Percentiles rank a stretch among this genome's conserved stretches.
Conservation (phyloP, 2,113 vertebrate species). For the Pteronura brasiliensis region DNA sequence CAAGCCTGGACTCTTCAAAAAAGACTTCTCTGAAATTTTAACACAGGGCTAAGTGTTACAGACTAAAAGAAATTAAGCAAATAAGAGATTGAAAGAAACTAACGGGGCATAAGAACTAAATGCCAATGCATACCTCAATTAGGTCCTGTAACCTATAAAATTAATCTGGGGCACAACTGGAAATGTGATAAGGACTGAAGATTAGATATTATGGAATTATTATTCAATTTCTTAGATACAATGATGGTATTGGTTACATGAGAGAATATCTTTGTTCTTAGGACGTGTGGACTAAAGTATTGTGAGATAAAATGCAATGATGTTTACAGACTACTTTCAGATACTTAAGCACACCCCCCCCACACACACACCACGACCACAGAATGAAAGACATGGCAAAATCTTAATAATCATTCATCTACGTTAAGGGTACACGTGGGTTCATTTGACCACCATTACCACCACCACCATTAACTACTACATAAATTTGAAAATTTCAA, state of each 20-base stretch:
- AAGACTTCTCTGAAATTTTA: background rate
- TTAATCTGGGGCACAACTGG: background rate
- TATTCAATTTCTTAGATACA: background rate
- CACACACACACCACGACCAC: background rate
- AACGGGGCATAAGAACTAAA: background rate
- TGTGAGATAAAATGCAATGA: background rate
- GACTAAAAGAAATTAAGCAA: background rate
- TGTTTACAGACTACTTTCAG: background rate
- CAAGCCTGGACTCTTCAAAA: background rate
- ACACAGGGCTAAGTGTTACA: background rate
- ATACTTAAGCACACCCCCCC: background rate
- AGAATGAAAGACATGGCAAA: constrained; percentile 34
- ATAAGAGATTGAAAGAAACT: background rate
- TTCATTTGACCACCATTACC: background rate
- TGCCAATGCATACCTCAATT: background rate
- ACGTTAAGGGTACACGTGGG: background rate
- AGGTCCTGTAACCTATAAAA: background rate
- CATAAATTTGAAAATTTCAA: constrained; percentile 42
- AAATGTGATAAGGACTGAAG: background rate
- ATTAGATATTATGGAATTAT: background rate
- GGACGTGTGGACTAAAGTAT: background rate
- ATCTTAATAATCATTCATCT: background rate
- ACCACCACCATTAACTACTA: background rate
- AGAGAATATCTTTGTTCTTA: constrained; percentile 13
- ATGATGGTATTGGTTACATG: background rate